These are phyloP conservation scores for Melipona bicolor DNA, from an alignment of 2,888 invertebrate species.

Conservation along the genomic window DNA sequence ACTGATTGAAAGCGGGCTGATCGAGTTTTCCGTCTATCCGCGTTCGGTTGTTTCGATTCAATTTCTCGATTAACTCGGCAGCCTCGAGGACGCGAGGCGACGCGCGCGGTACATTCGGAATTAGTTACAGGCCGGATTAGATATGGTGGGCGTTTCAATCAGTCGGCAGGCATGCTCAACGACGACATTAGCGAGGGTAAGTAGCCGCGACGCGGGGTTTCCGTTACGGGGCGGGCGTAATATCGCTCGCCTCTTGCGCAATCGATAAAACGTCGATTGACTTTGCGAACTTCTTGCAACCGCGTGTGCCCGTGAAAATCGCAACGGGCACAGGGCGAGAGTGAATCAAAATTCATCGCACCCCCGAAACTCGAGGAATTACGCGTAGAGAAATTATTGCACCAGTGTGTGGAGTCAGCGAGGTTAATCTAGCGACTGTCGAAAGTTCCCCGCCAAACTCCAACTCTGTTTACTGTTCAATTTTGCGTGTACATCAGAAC, in stretches of 20 bases:
- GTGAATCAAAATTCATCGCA: background rate
- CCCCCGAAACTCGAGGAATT: background rate
- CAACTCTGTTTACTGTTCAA: background rate
- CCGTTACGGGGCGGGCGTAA: slow-evolving; percentile 50
- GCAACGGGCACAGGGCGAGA: background rate
- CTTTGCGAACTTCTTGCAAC: background rate
- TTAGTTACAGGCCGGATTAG: slow-evolving; percentile 65
- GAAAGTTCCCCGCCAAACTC: background rate
- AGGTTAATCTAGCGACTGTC: background rate
- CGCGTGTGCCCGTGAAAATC: background rate
- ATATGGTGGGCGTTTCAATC: slow-evolving; percentile 71
- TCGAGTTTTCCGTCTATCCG: background rate
- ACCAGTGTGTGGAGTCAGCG: background rate
- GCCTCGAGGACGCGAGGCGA: slow-evolving; percentile 31
- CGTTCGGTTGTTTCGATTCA: slow-evolving; percentile 2
- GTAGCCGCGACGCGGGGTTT: slow-evolving; percentile 71
- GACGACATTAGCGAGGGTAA: slow-evolving; percentile 75
- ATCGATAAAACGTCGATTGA: background rate
- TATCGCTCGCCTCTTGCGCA: slow-evolving; percentile 31
- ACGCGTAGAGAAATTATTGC: background rate
- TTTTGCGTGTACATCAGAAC: background rate
- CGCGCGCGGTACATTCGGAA: slow-evolving; percentile 40
- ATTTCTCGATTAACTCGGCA: slow-evolving; percentile 16
- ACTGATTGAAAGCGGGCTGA: background rate
- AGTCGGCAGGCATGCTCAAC: slow-evolving; percentile 73